Evolutionary conservation across 1,140 invertebrate genomes (phyloP), one percentile per base, ranked within the genome.

Genomic region (Notospermus geniculatus): DNA sequence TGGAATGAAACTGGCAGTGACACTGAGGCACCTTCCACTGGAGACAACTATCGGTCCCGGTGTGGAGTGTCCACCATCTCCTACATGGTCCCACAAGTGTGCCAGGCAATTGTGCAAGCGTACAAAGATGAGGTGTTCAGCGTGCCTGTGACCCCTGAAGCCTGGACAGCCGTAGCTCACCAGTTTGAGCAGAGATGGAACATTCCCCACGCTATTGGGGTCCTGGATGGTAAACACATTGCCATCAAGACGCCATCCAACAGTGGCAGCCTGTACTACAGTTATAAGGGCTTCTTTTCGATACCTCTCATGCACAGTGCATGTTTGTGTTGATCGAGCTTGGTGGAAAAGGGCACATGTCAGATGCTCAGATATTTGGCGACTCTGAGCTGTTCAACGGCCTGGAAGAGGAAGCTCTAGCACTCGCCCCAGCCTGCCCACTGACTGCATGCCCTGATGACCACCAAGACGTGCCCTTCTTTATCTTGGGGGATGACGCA

Each of bases 401-500:
- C n/a, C n/a, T n/a, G n/a, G n/a, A n/a, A n/a, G n/a, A n/a, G n/a
- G n/a, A n/a, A n/a, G n/a, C 57, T 52, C 59, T 55, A 54, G 45
- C 15, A 56, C 61, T 25, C 63, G 62, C 59, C 57, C 54, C 11
- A 64, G 66, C 56, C 76, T 73, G 32, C 22, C 29, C 30, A 46
- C 66, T 15, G 64, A 58, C 11, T 54, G 30, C 2, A 56, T 73
- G 22, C 62, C 62, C 13, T 52, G n/a, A 64, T 36, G 64, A 65
- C 39, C 41, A 65, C 50, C 19, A 39, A 25, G 28, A 62, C 43
- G 43, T 71, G 52, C 69, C 64, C 25, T 71, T 64, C 55, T 66
- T 68, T 46, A 30, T 76, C 28, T 17, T 72, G 15, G 70, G 62
- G 41, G 74, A 76, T 63, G 71, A 73, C 43, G 74, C 70, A 13